A percentile compares a stretch with the other conserved stretches of the same genome.
These are phyloP conservation scores for Poeciliopsis turneri DNA, from an alignment of 2,797 vertebrate species.

Conservation along the genomic window DNA sequence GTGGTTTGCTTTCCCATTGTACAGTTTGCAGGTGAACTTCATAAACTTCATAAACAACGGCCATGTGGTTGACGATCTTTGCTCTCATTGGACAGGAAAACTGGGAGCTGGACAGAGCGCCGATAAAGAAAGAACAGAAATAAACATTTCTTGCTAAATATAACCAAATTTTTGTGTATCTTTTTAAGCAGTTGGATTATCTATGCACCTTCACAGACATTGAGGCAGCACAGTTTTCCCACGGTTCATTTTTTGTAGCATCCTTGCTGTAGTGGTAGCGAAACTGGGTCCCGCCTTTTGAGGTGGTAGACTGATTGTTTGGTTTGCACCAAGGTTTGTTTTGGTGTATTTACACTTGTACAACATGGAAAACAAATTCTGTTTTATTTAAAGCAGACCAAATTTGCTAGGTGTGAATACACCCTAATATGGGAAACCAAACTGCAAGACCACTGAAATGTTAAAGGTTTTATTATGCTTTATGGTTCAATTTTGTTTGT, in stretches of 20 bases:
- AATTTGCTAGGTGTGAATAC: neutral
- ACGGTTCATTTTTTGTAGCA: neutral
- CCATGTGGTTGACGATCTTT: neutral
- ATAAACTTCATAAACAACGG: neutral
- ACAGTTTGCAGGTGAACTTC: neutral
- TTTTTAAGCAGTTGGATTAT: neutral
- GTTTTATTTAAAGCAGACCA: neutral
- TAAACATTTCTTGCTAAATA: neutral
- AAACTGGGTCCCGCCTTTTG: neutral
- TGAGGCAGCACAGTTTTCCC: neutral
- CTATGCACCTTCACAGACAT: neutral
- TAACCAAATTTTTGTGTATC: neutral
- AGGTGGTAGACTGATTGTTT: neutral
- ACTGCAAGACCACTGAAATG: neutral
- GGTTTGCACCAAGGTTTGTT: neutral
- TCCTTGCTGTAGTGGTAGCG: neutral
- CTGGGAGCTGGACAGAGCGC: neutral
- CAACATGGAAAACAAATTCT: neutral
- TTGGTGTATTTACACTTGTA: neutral
- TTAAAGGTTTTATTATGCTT: neutral
- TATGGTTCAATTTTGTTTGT: neutral
- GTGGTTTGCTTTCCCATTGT: neutral
- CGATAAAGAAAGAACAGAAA: neutral
- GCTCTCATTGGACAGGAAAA: neutral
- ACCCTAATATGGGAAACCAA: neutral